Evolutionary conservation across 1,140 invertebrate species (phyloP), one percentile per base, ranked within the genome.

Genomic region (Zaprionus taronus): DNA sequence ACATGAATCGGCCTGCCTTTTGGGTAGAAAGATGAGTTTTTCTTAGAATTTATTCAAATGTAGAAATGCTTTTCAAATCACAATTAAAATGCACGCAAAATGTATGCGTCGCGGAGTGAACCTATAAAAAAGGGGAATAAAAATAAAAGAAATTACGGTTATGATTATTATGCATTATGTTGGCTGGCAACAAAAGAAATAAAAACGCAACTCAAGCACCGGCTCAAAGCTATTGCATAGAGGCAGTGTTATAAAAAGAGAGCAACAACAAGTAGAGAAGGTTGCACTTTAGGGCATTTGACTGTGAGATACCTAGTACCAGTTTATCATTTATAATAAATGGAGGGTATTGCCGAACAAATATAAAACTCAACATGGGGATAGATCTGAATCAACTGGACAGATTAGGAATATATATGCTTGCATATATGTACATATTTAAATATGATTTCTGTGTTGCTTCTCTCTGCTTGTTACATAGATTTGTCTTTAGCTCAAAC

Each of bases 141-240:
- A 71, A 84, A 81, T 80, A 83, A 87, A 84, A 82, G 74, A 79
- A 84, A 87, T 87, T 87, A 89, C 81, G 79, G 73, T 84, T 89
- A 77, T 73, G 71, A 84, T 89, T 87, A 87, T 87, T 87, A 83
- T 85, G 82, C 81, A 75, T 69, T 72, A 67, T 73, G 75, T 58
- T 73, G 63, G 38, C 70, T 65, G 69, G 53, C 70, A 77, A 77
- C 75, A 77, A 77, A 73, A 77, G 70, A 74, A 86, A 86, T 82
- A 72, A 60, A 82, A 80, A 71, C 55, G 71, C 58, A 51, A 68
- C 70, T 68, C 61, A 69, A 63, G 65, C 72, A 53, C 36, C 72
- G 60, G 65, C 60, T 81, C 62, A 65, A 51, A 63, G 70, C 63
- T 68, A 60, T 66, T 66, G 69, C 69, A 77, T 78, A 79, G 56